Conservation (phyloP, 2,113 vertebrate species). For the Phasianus colchicus region DNA sequence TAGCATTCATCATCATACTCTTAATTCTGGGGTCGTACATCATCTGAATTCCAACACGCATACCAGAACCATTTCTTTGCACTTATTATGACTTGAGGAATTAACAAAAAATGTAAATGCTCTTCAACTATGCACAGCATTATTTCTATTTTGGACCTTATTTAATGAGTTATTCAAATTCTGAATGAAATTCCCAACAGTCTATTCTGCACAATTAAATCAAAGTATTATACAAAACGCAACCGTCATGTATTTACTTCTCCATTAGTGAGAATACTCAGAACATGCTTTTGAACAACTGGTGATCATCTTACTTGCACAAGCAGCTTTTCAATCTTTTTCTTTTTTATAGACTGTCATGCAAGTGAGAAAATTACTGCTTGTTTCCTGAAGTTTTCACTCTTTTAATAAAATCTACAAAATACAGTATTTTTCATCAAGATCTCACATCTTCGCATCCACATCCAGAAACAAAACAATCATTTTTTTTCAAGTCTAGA, state of each 20-base stretch:
- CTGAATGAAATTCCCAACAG: not conserved
- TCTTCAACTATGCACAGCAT: not conserved
- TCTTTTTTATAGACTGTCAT: not conserved
- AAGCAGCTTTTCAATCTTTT: not conserved
- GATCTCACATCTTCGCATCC: not conserved
- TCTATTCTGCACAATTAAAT: not conserved
- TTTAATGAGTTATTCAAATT: not conserved
- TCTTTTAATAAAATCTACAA: not conserved
- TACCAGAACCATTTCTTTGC: not conserved
- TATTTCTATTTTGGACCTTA: slow-evolving; percentile 1
- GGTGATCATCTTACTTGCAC: not conserved
- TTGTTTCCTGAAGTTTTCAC: not conserved
- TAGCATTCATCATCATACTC: slow-evolving; percentile 19
- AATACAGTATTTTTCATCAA: not conserved
- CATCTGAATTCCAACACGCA: not conserved
- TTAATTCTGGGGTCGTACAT: not conserved
- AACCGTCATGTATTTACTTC: not conserved
- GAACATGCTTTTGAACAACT: not conserved
- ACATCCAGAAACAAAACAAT: not conserved
- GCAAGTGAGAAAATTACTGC: not conserved
- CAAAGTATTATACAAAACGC: not conserved
- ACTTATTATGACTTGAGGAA: not conserved
- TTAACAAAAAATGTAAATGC: not conserved
- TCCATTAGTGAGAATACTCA: not conserved
- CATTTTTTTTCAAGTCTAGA: not conserved